Evolutionary conservation across 2,113 vertebrate genomes (phyloP).

Genomic region (Theristicus caerulescens): DNA sequence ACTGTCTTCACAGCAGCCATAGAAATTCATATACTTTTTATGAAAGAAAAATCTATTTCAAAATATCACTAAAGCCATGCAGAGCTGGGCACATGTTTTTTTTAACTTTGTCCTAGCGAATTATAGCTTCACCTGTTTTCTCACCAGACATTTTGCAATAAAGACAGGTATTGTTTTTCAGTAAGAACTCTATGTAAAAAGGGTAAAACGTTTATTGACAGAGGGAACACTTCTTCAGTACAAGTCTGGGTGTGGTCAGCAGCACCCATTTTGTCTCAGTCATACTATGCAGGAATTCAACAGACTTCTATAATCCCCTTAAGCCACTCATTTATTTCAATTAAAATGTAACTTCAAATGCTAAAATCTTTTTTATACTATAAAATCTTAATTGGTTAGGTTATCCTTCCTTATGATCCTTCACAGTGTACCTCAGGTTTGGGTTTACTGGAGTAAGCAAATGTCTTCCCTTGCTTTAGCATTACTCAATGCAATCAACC

Average conservation of each 20-base stretch:
- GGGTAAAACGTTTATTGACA: neutral
- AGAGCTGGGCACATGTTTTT: neutral
- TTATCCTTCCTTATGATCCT: neutral
- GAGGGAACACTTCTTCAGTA: neutral
- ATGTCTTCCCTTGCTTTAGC: neutral
- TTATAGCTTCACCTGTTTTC: neutral
- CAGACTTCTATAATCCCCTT: neutral
- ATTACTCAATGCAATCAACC: neutral
- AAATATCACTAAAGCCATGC: neutral
- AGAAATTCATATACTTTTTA: neutral
- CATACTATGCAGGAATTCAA: accelerated
- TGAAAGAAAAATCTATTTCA: neutral
- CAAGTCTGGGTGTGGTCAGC: neutral
- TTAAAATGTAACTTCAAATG: neutral
- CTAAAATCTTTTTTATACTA: neutral
- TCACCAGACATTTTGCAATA: neutral
- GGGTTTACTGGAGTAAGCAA: neutral
- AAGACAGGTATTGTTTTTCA: neutral
- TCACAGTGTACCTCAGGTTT: neutral
- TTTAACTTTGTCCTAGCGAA: neutral
- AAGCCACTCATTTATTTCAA: neutral
- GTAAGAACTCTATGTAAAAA: neutral
- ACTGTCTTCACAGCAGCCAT: neutral
- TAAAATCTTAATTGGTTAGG: neutral
- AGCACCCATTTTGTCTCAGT: neutral